Base-by-base conservation (phyloP, 64 coral and sea anemone species). In the Porites lutea region DNA sequence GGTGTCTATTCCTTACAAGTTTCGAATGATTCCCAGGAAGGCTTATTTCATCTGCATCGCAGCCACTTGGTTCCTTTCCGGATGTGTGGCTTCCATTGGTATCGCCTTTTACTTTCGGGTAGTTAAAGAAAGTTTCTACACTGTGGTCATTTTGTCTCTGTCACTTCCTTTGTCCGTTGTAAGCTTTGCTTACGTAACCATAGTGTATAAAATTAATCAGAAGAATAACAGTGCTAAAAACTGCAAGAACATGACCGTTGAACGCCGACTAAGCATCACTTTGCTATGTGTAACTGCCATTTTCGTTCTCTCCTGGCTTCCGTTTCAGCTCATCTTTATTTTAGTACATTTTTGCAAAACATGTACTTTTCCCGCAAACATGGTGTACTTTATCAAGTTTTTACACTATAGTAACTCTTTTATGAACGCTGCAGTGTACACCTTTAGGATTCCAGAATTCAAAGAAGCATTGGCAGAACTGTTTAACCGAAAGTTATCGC, bases 331-430 rank as follows among this genome's bases (percentile, higher is more conserved):
- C 3, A n/a, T 93, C 15, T 78, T 93, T 3, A 87, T 93, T 45
- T 60, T 93, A 4, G 48, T 93, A 5, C 91, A 93, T 72, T 87
- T 87, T 19, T 93, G 91, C 43, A 93, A 66, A 52, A 75, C 75
- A 4, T 93, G 91, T 59, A 22, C 48, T 0, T 83, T 52, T 5
- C 78, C 60, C 48, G 45, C 79, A 6, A 78, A 74, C 37, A 15
- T 52, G 43, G 75, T 86, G 1, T 93, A 87, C 5, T 68, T 84
- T 23, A 84, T 67, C 11, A 93, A 93, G 83, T 60, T 87, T 12
- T 76, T 93, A 15, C 91, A 93, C 22, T 93, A 87, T 23, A 87
- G 91, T 23, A 93, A 93, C 59, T 93, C 91, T 0, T 93, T 93
- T 58, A 59, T 93, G 58, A 93, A 93, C 55, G 70, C 91, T 4